These are phyloP conservation scores for Apotomis capreana DNA, from an alignment of 2,888 invertebrate genomes.

Conservation along the genomic window DNA sequence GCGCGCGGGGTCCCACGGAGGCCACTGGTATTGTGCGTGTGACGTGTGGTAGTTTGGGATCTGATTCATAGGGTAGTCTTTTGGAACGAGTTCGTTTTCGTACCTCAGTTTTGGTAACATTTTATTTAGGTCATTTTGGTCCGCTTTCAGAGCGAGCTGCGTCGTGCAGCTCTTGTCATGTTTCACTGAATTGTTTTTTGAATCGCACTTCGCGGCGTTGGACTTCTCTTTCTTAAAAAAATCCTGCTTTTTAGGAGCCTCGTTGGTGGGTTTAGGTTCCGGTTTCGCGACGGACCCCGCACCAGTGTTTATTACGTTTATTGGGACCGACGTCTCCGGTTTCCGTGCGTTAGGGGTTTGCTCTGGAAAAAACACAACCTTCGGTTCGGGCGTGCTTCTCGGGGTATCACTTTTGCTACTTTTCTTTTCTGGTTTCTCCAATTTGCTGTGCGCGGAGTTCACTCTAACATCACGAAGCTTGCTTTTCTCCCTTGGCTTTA, in stretches of 20 bases:
- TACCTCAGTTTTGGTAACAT: constrained; percentile 80
- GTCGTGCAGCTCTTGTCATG: constrained; percentile 75
- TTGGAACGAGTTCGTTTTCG: constrained; percentile 81
- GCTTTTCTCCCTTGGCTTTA: constrained; percentile 75
- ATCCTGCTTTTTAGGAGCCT: constrained; percentile 79
- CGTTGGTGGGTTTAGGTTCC: constrained; percentile 66
- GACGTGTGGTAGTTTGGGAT: constrained; percentile 87
- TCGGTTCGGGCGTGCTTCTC: constrained; percentile 74
- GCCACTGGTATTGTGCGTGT: constrained; percentile 85
- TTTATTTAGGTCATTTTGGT: constrained; percentile 81
- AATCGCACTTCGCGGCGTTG: constrained; percentile 66
- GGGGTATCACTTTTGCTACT: constrained; percentile 69
- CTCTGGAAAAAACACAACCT: constrained; percentile 77
- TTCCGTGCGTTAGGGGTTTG: constrained; percentile 67
- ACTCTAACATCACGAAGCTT: constrained; percentile 77
- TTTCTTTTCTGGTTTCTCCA: constrained; percentile 76
- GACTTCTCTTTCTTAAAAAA: constrained; percentile 81
- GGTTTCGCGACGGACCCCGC: constrained; percentile 64
- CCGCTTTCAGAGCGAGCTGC: constrained; percentile 68
- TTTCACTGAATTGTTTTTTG: constrained; percentile 70
- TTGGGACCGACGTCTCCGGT: constrained; percentile 75
- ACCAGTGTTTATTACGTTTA: constrained; percentile 75
- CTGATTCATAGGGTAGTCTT: constrained; percentile 86
- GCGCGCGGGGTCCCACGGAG: constrained; percentile 82
- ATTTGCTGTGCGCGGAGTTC: constrained; percentile 77